Base-by-base conservation (phyloP, 2,113 vertebrate species). In the Gorsachius goisagi region DNA sequence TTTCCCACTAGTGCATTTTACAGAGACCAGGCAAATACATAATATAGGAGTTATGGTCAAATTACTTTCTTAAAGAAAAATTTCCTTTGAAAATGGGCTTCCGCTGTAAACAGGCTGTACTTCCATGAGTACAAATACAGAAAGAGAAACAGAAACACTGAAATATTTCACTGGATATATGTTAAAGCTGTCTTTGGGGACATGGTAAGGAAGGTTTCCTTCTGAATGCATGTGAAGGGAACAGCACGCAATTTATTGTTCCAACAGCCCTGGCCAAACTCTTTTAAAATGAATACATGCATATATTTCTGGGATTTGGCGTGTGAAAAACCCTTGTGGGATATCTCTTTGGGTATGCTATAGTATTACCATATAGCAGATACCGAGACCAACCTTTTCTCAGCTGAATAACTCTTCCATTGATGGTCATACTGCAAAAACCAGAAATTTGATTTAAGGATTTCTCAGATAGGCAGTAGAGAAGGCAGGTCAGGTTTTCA, bases 61-160 rank as follows among this genome's bases (percentile, higher is more conserved):
- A 87, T 94, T 84, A 66, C 78, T 56, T 89, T 82, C 74, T 91
- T 89, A 52, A 95, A 85, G 63, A 41, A 67, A 63, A 76, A 79
- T 71, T 79, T 66, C 63, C 81, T 74, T 60, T 91, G 67, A 62
- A 91, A 91, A 83, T 4, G 4, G 52, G 6, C 22, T 89, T 87
- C 49, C 2, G 1, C 62, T 93, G 58, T 66, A 75, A 92, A 66
- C 27, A 78, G 73, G 37, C 37, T 91, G 58, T 87, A 74, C 63
- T 91, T 87, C 66, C 41, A 15, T 20, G 45, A 19, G 45, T 59
- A 55, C 66, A 91, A 93, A 88, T 45, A 79, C 50, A 58, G 90
- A 58, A 41, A 33, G 60, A 72, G 56, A 45, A 76, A 64, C 9
- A 63, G 66, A 74, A 82, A 56, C 0, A 2, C 9, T 81, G 84